Conservation (phyloP, 2,888 invertebrate genomes). For the Rhagonycha fulva region DNA sequence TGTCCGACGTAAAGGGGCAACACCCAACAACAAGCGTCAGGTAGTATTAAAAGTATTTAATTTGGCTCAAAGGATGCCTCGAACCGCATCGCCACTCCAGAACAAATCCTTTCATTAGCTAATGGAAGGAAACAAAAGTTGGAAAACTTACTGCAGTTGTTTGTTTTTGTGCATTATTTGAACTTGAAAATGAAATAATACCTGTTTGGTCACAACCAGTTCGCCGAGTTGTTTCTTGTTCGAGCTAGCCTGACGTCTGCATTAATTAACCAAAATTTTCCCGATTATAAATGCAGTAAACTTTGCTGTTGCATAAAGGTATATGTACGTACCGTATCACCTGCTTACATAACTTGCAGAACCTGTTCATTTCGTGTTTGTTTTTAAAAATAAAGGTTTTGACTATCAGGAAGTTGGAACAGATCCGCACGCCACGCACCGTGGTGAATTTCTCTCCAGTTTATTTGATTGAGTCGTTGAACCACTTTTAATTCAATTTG, state of each 20-base stretch:
- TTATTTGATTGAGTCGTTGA: background rate
- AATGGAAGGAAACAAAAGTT: background rate
- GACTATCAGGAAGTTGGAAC: background rate
- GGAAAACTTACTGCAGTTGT: background rate
- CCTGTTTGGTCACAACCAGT: slow-evolving; percentile 1
- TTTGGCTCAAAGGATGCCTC: background rate
- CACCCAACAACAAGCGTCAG: background rate
- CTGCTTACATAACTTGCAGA: background rate
- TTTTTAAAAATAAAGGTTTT: background rate
- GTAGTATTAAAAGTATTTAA: background rate
- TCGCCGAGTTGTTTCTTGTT: background rate
- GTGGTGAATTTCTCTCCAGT: too few species aligned
- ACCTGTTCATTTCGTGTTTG: background rate
- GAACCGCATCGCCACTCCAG: background rate
- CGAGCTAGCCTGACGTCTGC: slow-evolving; percentile 9
- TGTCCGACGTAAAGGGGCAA: background rate
- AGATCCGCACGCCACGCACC: background rate
- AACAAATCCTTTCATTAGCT: background rate
- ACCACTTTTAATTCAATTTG: background rate
- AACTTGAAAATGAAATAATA: background rate
- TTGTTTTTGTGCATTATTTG: background rate
- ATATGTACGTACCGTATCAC: background rate
- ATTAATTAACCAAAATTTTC: slow-evolving; percentile 2
- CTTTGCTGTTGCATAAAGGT: background rate
- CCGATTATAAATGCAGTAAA: background rate